Percentiles rank a stretch among this genome's conserved stretches.
Conservation (phyloP, 2,113 vertebrate genomes). For the Scophthalmus maximus region DNA sequence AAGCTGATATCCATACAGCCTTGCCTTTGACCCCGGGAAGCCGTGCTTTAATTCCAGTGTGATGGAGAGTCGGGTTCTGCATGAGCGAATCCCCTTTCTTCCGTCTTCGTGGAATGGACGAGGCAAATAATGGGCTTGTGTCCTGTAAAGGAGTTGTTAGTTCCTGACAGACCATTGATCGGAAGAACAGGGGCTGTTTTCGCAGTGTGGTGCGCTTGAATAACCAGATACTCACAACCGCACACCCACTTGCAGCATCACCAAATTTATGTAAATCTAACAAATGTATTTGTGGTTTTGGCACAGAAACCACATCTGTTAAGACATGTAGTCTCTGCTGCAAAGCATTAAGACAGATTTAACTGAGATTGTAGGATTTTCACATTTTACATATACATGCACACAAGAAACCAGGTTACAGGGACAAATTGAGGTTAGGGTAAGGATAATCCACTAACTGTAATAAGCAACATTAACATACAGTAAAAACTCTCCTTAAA, state of each 20-base stretch:
- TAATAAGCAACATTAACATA: no score
- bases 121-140: conserved; percentile 67
- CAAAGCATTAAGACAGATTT: not conserved
- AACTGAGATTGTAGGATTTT: not conserved
- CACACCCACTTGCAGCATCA: not conserved
- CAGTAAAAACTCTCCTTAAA: no score
- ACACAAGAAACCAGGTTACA: not conserved
- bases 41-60: conserved; percentile 58
- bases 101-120: conserved; percentile 48
- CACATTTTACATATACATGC: not conserved
- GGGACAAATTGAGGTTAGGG: not conserved
- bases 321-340: not conserved
- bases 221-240: conserved; percentile 4
- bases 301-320: not conserved
- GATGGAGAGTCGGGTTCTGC: conserved; percentile 56
- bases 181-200: conserved; percentile 55
- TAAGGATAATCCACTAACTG: not conserved
- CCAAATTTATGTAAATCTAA: conserved; percentile 22
- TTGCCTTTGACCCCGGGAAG: conserved; percentile 53
- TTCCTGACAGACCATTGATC: conserved; percentile 65
- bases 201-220: conserved; percentile 62
- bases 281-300: not conserved
- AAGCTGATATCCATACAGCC: conserved; percentile 38
- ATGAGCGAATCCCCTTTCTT: conserved; percentile 46
- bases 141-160: conserved; percentile 64